Percentiles rank a stretch among this genome's conserved stretches.
phyloP scores from a whole-genome alignment of 2,888 invertebrate genomes.

The Rotaria magnacalcarata region DNA sequence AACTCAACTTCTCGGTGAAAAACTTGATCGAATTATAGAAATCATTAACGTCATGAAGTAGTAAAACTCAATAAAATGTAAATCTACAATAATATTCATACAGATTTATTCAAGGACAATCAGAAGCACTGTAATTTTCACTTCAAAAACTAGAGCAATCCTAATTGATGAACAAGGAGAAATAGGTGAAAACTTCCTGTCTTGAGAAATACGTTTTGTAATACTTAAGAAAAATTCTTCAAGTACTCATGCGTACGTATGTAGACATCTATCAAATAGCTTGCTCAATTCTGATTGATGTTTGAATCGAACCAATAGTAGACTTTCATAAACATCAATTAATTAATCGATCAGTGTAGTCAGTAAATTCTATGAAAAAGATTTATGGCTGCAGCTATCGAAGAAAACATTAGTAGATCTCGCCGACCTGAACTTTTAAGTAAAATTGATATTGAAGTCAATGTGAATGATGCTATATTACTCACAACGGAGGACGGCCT shows the following conservation, averaged over 20 bases:
- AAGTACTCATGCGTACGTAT: not conserved
- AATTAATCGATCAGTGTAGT: not conserved
- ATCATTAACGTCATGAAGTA: too few species aligned
- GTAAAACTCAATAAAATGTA: too few species aligned
- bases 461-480: constrained; percentile 27
- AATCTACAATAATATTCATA: too few species aligned
- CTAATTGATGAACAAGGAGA: too few species aligned
- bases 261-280: not conserved
- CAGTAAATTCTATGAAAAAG: not conserved
- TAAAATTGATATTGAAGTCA: constrained; percentile 2
- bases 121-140: too few species aligned
- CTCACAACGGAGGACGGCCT: not conserved
- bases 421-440: not conserved
- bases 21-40: too few species aligned
- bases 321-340: not conserved
- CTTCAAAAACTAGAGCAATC: too few species aligned
- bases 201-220: too few species aligned
- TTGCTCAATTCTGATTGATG: not conserved
- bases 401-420: not conserved
- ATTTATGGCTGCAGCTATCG: not conserved
- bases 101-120: too few species aligned
- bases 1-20: too few species aligned
- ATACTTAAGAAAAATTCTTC: too few species aligned
- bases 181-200: too few species aligned
- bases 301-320: not conserved